Base-by-base conservation (phyloP, 1,140 invertebrate species). In the Parasteatoda tepidariorum region DNA sequence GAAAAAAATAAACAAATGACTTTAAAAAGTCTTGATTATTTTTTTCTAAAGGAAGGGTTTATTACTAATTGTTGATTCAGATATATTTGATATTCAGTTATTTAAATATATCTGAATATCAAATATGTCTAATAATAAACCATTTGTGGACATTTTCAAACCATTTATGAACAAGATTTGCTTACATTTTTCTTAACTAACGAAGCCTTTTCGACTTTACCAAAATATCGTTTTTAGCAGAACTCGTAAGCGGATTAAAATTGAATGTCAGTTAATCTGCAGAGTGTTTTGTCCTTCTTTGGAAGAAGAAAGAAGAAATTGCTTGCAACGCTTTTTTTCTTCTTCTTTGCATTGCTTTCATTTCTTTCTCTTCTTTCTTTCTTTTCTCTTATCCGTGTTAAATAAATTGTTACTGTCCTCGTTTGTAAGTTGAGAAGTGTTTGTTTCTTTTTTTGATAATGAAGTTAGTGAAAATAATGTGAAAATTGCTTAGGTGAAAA, bases 191-290 rank as follows among this genome's bases (percentile, higher is more conserved):
- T 62, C 61, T 41, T 34, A 62, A 57, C 38, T 79, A 67, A 67
- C 41, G 57, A 66, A 34, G 18, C 26, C 5, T 33, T 22, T 34
- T 48, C 15, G 75, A 41, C 61, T n/a, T n/a, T 48, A 18, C 76
- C 67, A 38, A 48, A 54, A 41, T 79, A 79, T 79, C 76, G 22
- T 38, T 68, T n/a, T n/a, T n/a, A n/a, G n/a, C n/a, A n/a, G n/a
- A n/a, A n/a, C n/a, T n/a, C n/a, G n/a, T n/a, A 68, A 68, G 28
- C 76, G 3, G 24, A 28, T 30, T 26, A 67, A 38, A 67, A 79
- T 79, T 64, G 55, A 57, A 67, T 68, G 62, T 67, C 18, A 4
- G 6, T 48, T 79, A 68, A 79, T 79, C 76, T n/a, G n/a, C n/a
- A n/a, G 64, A 13, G 26, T 24, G 18, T 54, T 31, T 26, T 55